Conservation (phyloP, 1,140 invertebrate species). For the Amphibalanus amphitrite region DNA sequence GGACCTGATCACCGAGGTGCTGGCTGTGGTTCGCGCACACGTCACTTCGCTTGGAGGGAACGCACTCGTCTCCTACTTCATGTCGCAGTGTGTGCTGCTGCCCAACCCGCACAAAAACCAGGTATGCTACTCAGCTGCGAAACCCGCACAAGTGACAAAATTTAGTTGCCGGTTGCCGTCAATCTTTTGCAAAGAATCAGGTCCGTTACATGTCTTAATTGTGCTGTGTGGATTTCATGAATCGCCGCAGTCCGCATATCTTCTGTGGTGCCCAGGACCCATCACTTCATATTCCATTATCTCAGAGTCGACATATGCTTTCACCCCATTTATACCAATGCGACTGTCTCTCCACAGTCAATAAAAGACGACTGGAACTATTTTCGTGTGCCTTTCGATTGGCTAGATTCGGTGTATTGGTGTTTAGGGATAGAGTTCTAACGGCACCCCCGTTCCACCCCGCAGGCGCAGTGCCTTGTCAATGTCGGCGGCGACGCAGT, state of each 20-base stretch:
- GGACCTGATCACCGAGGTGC: slow-evolving; percentile 73
- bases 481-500: slow-evolving; percentile 90
- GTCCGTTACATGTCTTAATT: slow-evolving; percentile 10
- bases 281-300: slow-evolving; percentile 6
- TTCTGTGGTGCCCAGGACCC: not conserved
- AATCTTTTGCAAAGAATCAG: not conserved
- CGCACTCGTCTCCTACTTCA: slow-evolving; percentile 81
- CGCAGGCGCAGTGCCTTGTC: slow-evolving; percentile 76
- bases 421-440: too few species aligned
- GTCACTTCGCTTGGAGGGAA: slow-evolving; percentile 87
- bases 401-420: too few species aligned
- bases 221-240: slow-evolving; percentile 4
- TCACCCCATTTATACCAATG: too few species aligned
- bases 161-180: not conserved
- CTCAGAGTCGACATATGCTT: slow-evolving; percentile 8
- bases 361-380: too few species aligned
- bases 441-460: too few species aligned
- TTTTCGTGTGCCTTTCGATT: too few species aligned
- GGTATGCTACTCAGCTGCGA: too few species aligned
- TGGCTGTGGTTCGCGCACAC: slow-evolving; percentile 80
- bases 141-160: not conserved
- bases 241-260: slow-evolving; percentile 1
- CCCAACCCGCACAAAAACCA: slow-evolving; percentile 93
- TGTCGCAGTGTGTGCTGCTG: slow-evolving; percentile 72
- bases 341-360: too few species aligned